These are phyloP conservation scores for Agrotis exclamationis DNA, from an alignment of 2,888 invertebrate species.

Conservation along the genomic window DNA sequence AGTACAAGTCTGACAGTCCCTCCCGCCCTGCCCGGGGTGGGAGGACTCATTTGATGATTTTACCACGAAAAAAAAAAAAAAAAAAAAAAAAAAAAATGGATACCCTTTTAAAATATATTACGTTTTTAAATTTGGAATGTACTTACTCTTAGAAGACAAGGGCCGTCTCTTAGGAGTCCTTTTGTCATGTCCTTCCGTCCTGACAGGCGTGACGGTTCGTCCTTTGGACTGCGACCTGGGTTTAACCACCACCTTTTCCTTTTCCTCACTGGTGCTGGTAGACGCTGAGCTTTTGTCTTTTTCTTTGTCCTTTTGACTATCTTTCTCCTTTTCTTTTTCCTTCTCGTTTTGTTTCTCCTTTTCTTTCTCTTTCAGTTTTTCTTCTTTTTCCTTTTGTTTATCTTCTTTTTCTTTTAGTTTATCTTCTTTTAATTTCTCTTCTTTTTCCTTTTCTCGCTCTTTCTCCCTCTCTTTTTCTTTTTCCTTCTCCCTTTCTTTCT, in stretches of 20 bases:
- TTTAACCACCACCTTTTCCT: conserved; percentile 80
- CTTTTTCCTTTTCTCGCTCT: conserved; percentile 69
- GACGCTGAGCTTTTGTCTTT: conserved; percentile 73
- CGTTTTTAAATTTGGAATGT: too few relatives aligned
- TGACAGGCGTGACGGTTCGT: conserved; percentile 77
- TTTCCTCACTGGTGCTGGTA: conserved; percentile 81
- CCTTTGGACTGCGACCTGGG: conserved; percentile 85
- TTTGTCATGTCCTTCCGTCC: conserved; percentile 79
- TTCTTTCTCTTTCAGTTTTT: conserved; percentile 54
- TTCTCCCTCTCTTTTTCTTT: conserved; percentile 65
- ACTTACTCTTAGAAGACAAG: conserved; percentile 83
- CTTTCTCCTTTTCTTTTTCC: conserved; percentile 32
- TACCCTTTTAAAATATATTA: too few relatives aligned
- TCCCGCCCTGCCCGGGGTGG: too few relatives aligned
- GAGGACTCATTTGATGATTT: too few relatives aligned
- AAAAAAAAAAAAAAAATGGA: too few relatives aligned
- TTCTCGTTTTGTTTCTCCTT: conserved; percentile 71
- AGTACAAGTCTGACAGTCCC: too few relatives aligned
- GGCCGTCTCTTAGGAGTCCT: conserved; percentile 82
- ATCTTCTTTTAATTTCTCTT: conserved; percentile 6
- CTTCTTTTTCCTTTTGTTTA: conserved; percentile 68
- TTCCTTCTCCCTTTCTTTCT: conserved; percentile 67
- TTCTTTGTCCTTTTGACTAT: conserved; percentile 65
- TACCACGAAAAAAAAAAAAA: too few relatives aligned
- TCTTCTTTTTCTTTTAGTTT: conserved; percentile 51